Base-by-base conservation (phyloP, 2,888 invertebrate genomes). In the Trichogramma evanescens region DNA sequence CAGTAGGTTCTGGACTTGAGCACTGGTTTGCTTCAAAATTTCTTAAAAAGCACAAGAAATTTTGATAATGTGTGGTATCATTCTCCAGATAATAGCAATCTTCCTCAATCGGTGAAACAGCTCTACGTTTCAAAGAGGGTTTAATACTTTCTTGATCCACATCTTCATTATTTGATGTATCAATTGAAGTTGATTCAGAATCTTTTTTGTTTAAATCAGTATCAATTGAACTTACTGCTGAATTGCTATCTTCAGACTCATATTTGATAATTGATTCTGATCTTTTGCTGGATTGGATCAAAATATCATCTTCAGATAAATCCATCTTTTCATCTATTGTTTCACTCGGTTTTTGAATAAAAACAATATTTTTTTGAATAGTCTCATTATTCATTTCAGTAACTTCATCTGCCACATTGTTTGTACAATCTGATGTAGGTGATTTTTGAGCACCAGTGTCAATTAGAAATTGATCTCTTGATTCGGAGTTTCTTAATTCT, bases 61-160 rank as follows among this genome's bases (percentile, higher is more conserved):
- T 69, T 39, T 69, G 62, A 4, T 69, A 69, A 52, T 65, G 65
- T 7, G 71, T 67, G 48, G 69, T 70, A 51, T 76, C 71, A 13
- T 61, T 63, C 43, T 71, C 66, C 5, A 76, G 71, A 38, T 75
- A 76, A n/a, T 67, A 63, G 61, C 75, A 76, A 13, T 74, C 74
- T 57, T 69, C 69, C 44, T 69, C 70, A 8, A 66, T 62, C 3
- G 66, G 63, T 8, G 65, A 66, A 2, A 26, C 52, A 13, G 50
- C 50, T 26, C 43, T 38, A 45, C 8, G 6, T 13, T 10, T 51
- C 51, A 51, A 10, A 49, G 6, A n/a, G n/a, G 49, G n/a, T 49
- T n/a, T 49, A 13, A 6, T 10, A 10, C 49, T 49, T 26, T 26
- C 26, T 4, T 46, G 3, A 9, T 52, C 40, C 8, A 13, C 45